These are phyloP conservation scores for Drosophila mercatorum DNA, from an alignment of 2,888 invertebrate species.

Conservation along the genomic window DNA sequence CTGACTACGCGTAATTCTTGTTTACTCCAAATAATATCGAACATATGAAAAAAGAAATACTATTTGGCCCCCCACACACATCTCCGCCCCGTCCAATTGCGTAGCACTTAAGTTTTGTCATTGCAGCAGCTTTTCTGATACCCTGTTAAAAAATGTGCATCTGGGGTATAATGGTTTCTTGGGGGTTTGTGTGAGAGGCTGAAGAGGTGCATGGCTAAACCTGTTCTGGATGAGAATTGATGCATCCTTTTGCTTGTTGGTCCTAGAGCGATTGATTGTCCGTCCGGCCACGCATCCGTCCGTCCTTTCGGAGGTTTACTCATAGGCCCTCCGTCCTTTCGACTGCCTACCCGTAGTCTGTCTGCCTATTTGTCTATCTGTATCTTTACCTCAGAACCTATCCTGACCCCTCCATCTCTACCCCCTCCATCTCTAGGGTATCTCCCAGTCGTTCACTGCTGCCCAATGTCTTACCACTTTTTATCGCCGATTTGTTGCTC, in stretches of 20 bases:
- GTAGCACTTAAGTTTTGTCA: constrained; percentile 45
- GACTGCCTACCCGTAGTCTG: too few relatives aligned
- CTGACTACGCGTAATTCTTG: constrained; percentile 68
- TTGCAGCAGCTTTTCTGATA: constrained; percentile 38
- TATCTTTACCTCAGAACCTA: neutral
- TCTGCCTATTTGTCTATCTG: too few relatives aligned
- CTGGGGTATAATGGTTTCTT: neutral
- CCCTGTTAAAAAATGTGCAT: neutral
- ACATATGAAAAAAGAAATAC: constrained; percentile 29
- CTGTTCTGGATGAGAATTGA: neutral
- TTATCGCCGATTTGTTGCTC: constrained; percentile 58
- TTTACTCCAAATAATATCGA: constrained; percentile 40
- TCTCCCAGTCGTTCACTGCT: neutral
- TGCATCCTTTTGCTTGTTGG: too few relatives aligned
- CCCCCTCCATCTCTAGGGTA: neutral
- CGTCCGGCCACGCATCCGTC: neutral
- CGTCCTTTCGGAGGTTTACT: neutral
- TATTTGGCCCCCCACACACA: constrained; percentile 12
- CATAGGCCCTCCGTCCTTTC: too few relatives aligned
- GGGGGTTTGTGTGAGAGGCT: neutral
- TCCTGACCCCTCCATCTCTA: fast-evolving
- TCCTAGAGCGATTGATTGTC: neutral
- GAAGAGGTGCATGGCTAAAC: neutral
- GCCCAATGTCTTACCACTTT: constrained; percentile 14
- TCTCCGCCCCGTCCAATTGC: constrained; percentile 27